A percentile compares a stretch with the other conserved stretches of the same genome.
Conservation (phyloP, 2,888 invertebrate species). For the Drosophila yooni region DNA sequence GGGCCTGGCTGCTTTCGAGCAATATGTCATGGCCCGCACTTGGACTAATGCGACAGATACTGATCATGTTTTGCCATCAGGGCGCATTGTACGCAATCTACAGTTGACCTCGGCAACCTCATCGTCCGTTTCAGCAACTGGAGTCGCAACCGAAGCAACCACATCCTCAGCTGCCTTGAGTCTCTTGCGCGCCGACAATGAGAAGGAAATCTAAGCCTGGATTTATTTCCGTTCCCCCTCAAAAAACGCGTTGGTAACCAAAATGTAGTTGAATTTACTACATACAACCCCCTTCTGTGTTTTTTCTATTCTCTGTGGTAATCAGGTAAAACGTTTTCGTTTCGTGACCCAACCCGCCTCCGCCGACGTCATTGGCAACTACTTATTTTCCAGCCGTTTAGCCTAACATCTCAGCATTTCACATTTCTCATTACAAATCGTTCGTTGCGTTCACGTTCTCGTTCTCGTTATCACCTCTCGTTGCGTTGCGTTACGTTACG, state of each 20-base stretch:
- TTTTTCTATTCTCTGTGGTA: constrained; percentile 51
- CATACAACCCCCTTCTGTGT: constrained; percentile 27
- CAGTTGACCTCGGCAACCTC: constrained; percentile 41
- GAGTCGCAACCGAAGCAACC: constrained; percentile 23
- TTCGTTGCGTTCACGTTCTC: constrained; percentile 51
- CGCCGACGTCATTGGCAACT: constrained; percentile 34
- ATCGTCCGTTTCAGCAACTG: constrained; percentile 7
- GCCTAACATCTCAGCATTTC: constrained; percentile 56
- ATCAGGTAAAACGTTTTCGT: constrained; percentile 67
- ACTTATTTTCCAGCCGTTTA: constrained; percentile 36
- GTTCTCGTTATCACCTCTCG: constrained; percentile 57
- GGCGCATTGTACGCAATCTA: constrained; percentile 62
- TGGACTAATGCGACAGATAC: constrained; percentile 64
- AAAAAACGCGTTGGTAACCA: constrained; percentile 51
- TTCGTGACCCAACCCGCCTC: constrained; percentile 29
- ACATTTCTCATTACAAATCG: constrained; percentile 40
- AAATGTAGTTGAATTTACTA: constrained; percentile 30
- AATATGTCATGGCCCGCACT: constrained; percentile 68
- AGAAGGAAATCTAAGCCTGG: constrained; percentile 63
- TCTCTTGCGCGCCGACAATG: constrained; percentile 43
- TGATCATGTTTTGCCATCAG: constrained; percentile 72
- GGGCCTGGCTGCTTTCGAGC: constrained; percentile 70
- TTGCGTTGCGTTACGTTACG: constrained; percentile 53
- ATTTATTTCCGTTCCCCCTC: constrained; percentile 18
- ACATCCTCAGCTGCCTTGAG: constrained; percentile 44